Percentiles rank a stretch among this genome's conserved stretches.
Evolutionary conservation across 2,113 vertebrate genomes (phyloP).

Genomic region (Trinectes maculatus): DNA sequence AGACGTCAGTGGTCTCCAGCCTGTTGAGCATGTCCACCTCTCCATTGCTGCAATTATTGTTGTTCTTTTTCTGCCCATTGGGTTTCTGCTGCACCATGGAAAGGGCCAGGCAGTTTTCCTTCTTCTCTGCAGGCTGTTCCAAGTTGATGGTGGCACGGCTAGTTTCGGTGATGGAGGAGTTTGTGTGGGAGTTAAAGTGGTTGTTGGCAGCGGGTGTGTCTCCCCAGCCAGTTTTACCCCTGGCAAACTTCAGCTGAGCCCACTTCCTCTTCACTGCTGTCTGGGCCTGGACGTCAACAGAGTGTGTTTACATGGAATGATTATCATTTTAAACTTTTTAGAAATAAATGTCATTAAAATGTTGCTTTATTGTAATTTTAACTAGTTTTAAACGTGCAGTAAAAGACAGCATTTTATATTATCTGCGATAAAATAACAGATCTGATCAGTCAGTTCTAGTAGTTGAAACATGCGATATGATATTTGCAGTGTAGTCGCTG

Average conservation of each 20-base stretch:
- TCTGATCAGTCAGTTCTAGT: neutral
- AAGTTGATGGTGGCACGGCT: slow-evolving; percentile 68
- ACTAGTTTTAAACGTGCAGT: neutral
- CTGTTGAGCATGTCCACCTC: slow-evolving; percentile 41
- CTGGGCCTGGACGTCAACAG: slow-evolving; percentile 74
- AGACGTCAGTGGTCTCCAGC: slow-evolving; percentile 63
- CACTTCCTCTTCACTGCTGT: slow-evolving; percentile 76
- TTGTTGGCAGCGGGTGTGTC: slow-evolving; percentile 48
- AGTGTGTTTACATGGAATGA: neutral
- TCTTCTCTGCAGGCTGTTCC: slow-evolving; percentile 22
- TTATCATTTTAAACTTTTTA: neutral
- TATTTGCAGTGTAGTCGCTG: neutral
- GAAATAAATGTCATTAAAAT: no score
- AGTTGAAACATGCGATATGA: neutral
- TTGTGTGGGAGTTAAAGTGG: slow-evolving; percentile 77
- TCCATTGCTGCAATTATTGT: slow-evolving; percentile 42
- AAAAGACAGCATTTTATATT: neutral
- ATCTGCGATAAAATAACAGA: neutral
- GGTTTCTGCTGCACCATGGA: neutral
- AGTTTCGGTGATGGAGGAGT: slow-evolving; percentile 75
- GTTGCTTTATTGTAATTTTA: neutral
- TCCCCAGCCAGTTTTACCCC: slow-evolving; percentile 69
- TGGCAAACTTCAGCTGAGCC: slow-evolving; percentile 66
- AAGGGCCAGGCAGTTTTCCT: neutral
- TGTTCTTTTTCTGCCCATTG: slow-evolving; percentile 63